Percentiles rank a stretch among this genome's conserved stretches.
Conservation (phyloP, 1,140 invertebrate species). For the Trigoniulus corallinus region DNA sequence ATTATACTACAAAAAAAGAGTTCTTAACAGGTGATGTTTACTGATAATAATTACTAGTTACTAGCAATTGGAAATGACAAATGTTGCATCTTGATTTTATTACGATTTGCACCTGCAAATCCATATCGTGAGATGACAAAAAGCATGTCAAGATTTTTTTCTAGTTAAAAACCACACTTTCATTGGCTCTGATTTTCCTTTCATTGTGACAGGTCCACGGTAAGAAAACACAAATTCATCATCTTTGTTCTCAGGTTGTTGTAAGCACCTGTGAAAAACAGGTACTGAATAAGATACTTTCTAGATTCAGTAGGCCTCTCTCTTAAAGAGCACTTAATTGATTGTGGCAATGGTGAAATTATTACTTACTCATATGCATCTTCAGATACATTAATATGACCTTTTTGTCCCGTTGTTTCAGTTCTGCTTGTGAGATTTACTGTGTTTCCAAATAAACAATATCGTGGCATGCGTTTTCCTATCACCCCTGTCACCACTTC, state of each 20-base stretch:
- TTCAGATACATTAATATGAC: constrained; percentile 85
- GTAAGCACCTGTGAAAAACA: constrained; percentile 65
- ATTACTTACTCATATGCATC: constrained; percentile 82
- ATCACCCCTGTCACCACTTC: constrained; percentile 94
- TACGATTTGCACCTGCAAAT: too few relatives aligned
- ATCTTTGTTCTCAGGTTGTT: constrained; percentile 64
- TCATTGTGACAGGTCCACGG: constrained; percentile 78
- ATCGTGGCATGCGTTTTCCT: constrained; percentile 90
- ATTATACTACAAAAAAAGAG: too few relatives aligned
- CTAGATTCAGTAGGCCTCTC: too few relatives aligned
- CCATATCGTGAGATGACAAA: too few relatives aligned
- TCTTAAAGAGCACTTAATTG: constrained; percentile 1
- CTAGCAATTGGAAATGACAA: too few relatives aligned
- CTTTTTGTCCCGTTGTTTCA: constrained; percentile 80
- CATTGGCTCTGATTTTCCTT: constrained; percentile 89
- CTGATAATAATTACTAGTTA: too few relatives aligned
- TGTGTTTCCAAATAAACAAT: constrained; percentile 92
- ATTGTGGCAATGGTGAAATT: neutral
- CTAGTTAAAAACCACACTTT: constrained; percentile 67
- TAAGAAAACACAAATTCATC: constrained; percentile 70
- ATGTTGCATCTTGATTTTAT: too few relatives aligned
- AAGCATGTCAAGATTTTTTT: too few relatives aligned
- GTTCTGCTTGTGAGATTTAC: constrained; percentile 89
- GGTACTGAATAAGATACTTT: too few relatives aligned
- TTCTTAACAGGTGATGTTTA: too few relatives aligned